Percentiles rank a stretch among this genome's conserved stretches.
Evolutionary conservation across 2,113 vertebrate genomes (phyloP).

Genomic region (cattle (Bos taurus)): DNA sequence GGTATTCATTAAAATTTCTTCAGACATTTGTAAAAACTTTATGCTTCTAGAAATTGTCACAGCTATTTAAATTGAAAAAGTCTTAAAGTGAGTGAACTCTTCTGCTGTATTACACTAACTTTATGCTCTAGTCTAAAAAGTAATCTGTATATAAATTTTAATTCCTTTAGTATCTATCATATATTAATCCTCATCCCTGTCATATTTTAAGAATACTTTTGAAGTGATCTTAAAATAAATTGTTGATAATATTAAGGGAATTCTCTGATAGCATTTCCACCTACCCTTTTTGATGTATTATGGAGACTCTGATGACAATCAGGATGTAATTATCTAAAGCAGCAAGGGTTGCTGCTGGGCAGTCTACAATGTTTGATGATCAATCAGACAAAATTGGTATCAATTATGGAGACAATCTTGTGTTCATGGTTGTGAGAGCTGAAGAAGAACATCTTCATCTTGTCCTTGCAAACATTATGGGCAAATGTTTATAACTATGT

Average conservation of each 20-base stretch:
- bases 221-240: constrained; percentile 22
- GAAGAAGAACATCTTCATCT: constrained; percentile 11
- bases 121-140: neutral
- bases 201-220: neutral
- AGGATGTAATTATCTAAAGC: constrained; percentile 20
- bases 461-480: neutral
- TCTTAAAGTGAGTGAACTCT: neutral
- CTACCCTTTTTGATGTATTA: neutral
- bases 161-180: neutral
- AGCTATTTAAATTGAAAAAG: neutral
- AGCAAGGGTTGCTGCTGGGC: neutral
- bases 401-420: constrained; percentile 4
- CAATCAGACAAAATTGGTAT: constrained; percentile 5
- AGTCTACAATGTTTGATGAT: neutral
- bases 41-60: neutral
- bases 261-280: neutral
- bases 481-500: neutral
- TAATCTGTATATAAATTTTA: constrained; percentile 15
- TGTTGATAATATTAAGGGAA: neutral
- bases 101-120: neutral
- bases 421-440: neutral
- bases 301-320: constrained; percentile 18
- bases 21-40: neutral
- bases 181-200: neutral
- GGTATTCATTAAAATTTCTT: neutral